phyloP scores from a whole-genome alignment of 2,888 invertebrate genomes.

The Iphiclides podalirius region DNA sequence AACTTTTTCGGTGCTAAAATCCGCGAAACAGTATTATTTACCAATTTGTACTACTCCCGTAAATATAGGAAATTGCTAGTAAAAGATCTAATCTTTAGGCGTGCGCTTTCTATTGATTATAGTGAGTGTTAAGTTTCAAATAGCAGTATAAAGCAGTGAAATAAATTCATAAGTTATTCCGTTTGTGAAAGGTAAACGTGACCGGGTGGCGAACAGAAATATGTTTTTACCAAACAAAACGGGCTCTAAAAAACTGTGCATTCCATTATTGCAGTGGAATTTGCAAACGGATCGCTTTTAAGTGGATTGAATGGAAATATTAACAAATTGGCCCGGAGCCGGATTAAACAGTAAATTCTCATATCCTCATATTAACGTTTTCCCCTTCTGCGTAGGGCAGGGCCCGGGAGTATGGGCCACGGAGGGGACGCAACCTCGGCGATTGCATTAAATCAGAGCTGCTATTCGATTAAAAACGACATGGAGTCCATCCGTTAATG shows the following conservation, averaged over 20 bases:
- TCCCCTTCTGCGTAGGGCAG: constrained; percentile 69
- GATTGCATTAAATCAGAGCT: constrained; percentile 75
- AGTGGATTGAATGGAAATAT: constrained; percentile 79
- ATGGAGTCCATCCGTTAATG: constrained; percentile 42
- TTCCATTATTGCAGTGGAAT: constrained; percentile 33
- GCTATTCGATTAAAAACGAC: constrained; percentile 68
- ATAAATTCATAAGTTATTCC: too few species aligned
- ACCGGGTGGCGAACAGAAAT: neutral
- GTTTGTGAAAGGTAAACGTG: too few species aligned
- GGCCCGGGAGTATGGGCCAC: constrained; percentile 55
- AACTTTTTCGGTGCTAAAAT: too few species aligned
- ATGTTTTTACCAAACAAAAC: neutral
- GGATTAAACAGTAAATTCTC: constrained; percentile 80
- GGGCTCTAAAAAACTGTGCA: constrained; percentile 28
- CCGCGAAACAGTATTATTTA: too few species aligned
- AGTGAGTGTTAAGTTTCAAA: too few species aligned
- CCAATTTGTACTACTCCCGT: too few species aligned
- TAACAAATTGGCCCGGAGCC: constrained; percentile 77
- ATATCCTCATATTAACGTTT: constrained; percentile 76
- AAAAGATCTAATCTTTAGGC: too few species aligned
- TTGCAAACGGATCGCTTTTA: constrained; percentile 59
- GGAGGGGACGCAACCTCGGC: constrained; percentile 73
- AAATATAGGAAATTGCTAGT: too few species aligned
- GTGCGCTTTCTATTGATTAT: too few species aligned
- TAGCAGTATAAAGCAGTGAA: too few species aligned